These are phyloP conservation scores for Galerucella calmariensis DNA, from an alignment of 2,888 invertebrate species.

Conservation along the genomic window DNA sequence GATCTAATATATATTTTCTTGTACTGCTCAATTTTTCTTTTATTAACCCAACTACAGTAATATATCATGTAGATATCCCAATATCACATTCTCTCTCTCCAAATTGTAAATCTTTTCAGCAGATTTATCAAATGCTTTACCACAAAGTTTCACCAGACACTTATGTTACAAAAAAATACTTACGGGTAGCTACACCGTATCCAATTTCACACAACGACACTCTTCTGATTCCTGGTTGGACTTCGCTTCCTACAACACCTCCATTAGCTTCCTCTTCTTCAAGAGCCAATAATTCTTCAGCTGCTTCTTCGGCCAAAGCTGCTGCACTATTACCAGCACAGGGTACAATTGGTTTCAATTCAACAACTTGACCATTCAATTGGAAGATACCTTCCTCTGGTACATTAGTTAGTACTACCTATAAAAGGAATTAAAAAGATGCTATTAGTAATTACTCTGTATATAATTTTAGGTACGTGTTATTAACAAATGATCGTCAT, in stretches of 20 bases:
- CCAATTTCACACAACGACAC: constrained; percentile 65
- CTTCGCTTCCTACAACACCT: background rate
- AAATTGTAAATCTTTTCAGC: too few relatives aligned
- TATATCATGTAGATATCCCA: too few relatives aligned
- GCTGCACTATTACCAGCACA: constrained; percentile 24
- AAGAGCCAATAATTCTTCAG: constrained; percentile 55
- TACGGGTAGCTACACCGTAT: constrained; percentile 63
- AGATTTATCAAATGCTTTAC: too few relatives aligned
- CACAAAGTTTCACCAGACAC: too few relatives aligned
- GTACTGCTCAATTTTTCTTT: too few relatives aligned
- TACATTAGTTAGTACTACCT: constrained; percentile 56
- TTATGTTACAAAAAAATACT: constrained; percentile 30
- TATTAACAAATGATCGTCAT: too few relatives aligned
- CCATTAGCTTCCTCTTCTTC: constrained; percentile 49
- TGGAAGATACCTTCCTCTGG: constrained; percentile 67
- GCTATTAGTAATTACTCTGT: background rate
- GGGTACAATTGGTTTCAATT: constrained; percentile 59
- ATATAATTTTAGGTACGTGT: too few relatives aligned
- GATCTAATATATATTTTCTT: too few relatives aligned
- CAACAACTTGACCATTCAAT: constrained; percentile 68
- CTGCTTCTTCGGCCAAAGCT: constrained; percentile 57
- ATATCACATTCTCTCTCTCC: too few relatives aligned
- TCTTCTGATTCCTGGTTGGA: constrained; percentile 44
- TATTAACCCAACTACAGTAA: too few relatives aligned
- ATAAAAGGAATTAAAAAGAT: background rate